Evolutionary conservation across 2,888 invertebrate genomes (phyloP), one percentile per base, ranked within the genome.

Genomic region (Metallyticus violacea): DNA sequence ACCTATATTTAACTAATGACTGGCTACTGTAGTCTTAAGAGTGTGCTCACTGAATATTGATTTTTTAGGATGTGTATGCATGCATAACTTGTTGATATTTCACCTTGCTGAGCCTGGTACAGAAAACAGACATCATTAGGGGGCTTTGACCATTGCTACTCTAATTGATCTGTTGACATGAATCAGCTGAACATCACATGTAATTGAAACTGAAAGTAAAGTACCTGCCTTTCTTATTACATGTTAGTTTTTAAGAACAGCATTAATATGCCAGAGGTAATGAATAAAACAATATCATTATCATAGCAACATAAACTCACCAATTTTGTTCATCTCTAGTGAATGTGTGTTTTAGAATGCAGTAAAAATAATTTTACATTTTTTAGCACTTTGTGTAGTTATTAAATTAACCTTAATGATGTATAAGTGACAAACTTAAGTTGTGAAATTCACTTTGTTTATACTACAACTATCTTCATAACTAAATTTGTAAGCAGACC

Each of bases 61-160:
- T 62, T 62, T 62, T 40, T 62, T 62, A 62, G 40, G 15, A 62
- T 62, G 40, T 62, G 40, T 62, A 62, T 62, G 40, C 40, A 62
- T 3, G 40, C 40, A 62, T 62, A 15, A 62, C 40, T 62, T 62
- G 40, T 62, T 62, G 40, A 9, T 62, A n/a, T 62, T 62, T 83
- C 29, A 83, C 83, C 83, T 83, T 77, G 83, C 83, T 28, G 77
- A 83, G 29, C 83, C 83, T 83, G 83, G 83, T 28, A 83, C 83
- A 77, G 27, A 81, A n/a, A 26, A 9, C 30, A 30, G 29, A 29
- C 40, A 81, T 40, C 40, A 25, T 25, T 26, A 30, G 81, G 83
- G 26, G 83, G 77, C 77, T 29, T 77, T 82, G 27, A 76, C 29
- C 28, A 83, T 77, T 15, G 22, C 40, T 77, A 28, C 30, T 76